phyloP scores from a whole-genome alignment of 2,888 invertebrate species.

The Cerastis leucographa region DNA sequence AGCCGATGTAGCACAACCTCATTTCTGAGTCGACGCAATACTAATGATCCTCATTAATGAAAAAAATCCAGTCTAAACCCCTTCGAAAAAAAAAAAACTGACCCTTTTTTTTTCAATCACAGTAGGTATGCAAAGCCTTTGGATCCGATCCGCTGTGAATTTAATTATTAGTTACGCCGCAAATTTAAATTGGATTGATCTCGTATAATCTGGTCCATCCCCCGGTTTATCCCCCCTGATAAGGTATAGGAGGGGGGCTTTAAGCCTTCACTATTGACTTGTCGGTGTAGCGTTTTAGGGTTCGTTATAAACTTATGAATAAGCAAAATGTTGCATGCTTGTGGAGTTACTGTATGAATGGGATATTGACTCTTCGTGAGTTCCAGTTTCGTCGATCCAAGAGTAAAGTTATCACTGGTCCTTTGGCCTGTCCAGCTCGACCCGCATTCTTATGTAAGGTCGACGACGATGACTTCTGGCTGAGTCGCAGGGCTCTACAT shows the following conservation, averaged over 20 bases:
- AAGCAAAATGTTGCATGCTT: background rate
- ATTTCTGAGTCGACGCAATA: background rate
- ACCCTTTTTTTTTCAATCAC: conserved; percentile 49
- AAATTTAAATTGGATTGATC: conserved; percentile 73
- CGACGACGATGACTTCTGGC: background rate
- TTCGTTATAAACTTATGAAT: conserved; percentile 10
- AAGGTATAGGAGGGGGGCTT: conserved; percentile 37
- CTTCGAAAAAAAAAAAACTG: conserved; percentile 10
- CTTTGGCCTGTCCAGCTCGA: background rate
- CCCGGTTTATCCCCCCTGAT: conserved; percentile 49
- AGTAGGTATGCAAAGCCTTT: conserved; percentile 60
- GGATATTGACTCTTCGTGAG: background rate
- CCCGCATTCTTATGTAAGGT: background rate
- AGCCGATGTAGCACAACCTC: no score
- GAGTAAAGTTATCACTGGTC: background rate
- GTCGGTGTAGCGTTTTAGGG: conserved; percentile 7
- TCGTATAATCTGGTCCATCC: conserved; percentile 69
- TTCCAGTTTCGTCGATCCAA: background rate
- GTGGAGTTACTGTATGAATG: background rate
- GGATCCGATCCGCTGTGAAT: conserved; percentile 66
- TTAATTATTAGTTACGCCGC: conserved; percentile 74
- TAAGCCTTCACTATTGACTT: conserved; percentile 53
- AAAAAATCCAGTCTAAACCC: background rate
- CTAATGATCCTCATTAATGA: conserved; percentile 24
- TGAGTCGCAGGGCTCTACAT: background rate